Evolutionary conservation across 2,888 invertebrate species (phyloP).

Genomic region (Brachyopa scutellaris): DNA sequence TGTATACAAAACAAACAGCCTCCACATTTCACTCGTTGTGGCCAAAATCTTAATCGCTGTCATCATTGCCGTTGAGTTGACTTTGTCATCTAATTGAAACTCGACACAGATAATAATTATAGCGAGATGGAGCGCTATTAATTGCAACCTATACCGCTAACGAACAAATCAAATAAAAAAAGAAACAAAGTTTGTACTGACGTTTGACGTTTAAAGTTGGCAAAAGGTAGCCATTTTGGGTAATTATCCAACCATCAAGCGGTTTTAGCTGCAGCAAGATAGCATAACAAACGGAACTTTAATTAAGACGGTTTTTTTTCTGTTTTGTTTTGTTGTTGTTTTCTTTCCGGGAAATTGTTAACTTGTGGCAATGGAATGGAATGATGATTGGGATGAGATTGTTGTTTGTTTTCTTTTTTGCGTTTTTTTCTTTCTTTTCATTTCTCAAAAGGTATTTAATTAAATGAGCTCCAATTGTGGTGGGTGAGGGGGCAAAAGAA

Average conservation of each 20-base stretch:
- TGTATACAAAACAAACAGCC: background rate
- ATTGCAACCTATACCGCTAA: constrained; percentile 37
- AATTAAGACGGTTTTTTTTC: constrained; percentile 33
- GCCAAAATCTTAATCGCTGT: constrained; percentile 46
- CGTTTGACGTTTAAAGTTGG: constrained; percentile 47
- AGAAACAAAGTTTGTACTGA: no score
- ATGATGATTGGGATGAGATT: no score
- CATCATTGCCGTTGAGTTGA: constrained; percentile 40
- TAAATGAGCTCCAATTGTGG: no score
- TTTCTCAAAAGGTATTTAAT: no score
- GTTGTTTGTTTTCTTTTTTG: no score
- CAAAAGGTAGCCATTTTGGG: constrained; percentile 54
- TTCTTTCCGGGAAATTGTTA: no score
- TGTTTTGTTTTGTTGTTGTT: background rate
- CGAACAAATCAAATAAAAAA: no score
- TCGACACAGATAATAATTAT: constrained; percentile 26
- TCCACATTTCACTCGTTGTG: constrained; percentile 6
- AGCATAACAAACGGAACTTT: constrained; percentile 34
- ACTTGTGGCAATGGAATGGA: no score
- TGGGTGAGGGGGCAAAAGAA: no score
- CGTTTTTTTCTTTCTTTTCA: no score
- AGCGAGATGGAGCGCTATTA: constrained; percentile 24
- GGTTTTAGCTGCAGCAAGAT: constrained; percentile 18
- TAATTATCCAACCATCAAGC: constrained; percentile 39
- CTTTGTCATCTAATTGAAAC: constrained; percentile 53